A percentile compares a stretch with the other conserved stretches of the same genome.
These are phyloP conservation scores for Bilobella aurantiaca DNA, from an alignment of 1,140 invertebrate species.

Conservation along the genomic window DNA sequence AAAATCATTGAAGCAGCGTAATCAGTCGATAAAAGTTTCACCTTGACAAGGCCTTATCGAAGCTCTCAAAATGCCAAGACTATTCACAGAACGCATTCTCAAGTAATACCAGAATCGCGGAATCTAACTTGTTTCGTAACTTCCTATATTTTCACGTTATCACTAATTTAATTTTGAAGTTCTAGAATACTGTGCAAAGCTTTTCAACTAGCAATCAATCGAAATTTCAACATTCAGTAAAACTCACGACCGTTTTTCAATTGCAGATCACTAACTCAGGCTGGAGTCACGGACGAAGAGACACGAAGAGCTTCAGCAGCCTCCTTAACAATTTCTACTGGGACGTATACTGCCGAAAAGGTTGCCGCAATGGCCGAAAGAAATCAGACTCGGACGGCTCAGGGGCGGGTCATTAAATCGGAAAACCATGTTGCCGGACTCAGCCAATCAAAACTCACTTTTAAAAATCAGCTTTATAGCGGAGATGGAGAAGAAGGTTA, in stretches of 20 bases:
- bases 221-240: background rate
- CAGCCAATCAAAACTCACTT: slow-evolving; percentile 62
- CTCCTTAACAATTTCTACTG: slow-evolving; percentile 69
- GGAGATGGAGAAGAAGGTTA: background rate
- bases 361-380: slow-evolving; percentile 69
- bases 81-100: too few species aligned
- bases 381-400: slow-evolving; percentile 60
- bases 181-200: too few species aligned
- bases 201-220: background rate
- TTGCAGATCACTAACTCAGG: slow-evolving; percentile 59
- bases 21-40: too few species aligned
- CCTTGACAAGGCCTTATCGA: too few species aligned
- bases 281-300: slow-evolving; percentile 71
- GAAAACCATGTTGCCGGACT: slow-evolving; percentile 59
- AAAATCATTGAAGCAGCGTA: too few species aligned
- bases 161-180: too few species aligned
- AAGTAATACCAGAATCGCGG: too few species aligned
- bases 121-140: too few species aligned
- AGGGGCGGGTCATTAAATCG: slow-evolving; percentile 59
- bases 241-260: background rate
- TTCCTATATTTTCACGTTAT: too few species aligned
- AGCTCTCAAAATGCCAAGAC: too few species aligned
- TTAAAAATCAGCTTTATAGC: slow-evolving; percentile 40
- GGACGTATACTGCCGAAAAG: slow-evolving; percentile 73
- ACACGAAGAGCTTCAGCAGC: slow-evolving; percentile 61